phyloP scores from a whole-genome alignment of 2,797 vertebrate genomes.

The Alectoris magna region DNA sequence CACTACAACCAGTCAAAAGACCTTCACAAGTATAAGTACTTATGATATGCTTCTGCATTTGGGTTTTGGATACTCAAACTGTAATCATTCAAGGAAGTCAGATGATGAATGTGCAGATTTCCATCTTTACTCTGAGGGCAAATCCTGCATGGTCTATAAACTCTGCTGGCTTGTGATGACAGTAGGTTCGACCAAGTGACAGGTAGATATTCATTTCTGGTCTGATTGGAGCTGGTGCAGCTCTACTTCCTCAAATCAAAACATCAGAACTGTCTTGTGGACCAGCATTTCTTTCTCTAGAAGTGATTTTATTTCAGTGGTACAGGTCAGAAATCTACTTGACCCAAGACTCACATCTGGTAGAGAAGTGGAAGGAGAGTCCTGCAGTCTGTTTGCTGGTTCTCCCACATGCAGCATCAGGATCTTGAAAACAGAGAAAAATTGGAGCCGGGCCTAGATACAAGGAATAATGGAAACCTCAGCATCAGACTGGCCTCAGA shows the following conservation, averaged over 20 bases:
- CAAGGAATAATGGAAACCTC: not conserved
- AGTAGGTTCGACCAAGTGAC: not conserved
- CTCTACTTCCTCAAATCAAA: not conserved
- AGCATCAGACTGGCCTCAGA: fast-evolving
- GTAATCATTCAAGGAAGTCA: not conserved
- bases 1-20: not conserved
- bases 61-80: not conserved
- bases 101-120: not conserved
- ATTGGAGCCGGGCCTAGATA: not conserved
- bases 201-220: not conserved
- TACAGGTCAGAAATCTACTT: not conserved
- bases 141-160: fast-evolving
- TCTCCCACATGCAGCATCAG: not conserved
- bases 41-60: not conserved
- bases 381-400: fast-evolving
- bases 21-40: not conserved
- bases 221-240: not conserved
- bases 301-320: not conserved
- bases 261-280: not conserved
- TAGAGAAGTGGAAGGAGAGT: not conserved
- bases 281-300: not conserved
- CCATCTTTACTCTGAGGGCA: not conserved
- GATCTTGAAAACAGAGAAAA: not conserved
- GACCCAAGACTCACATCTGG: not conserved
- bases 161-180: not conserved